A percentile compares a stretch with the other conserved stretches of the same genome.
Evolutionary conservation across 1,140 invertebrate species (phyloP).

Genomic region (Ylistrum balloti): DNA sequence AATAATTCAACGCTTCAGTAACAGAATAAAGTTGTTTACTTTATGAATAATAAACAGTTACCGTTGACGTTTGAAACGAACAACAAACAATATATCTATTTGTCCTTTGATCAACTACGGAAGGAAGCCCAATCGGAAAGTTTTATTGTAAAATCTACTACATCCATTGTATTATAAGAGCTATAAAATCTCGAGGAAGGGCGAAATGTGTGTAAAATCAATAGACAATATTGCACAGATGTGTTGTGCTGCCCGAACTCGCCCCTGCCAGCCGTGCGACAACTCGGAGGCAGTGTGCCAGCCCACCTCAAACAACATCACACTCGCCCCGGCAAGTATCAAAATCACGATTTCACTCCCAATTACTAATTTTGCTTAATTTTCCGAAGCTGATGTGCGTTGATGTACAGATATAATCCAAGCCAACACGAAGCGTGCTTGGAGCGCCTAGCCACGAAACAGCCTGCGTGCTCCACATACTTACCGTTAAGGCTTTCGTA

Average conservation of each 20-base stretch:
- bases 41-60: no score
- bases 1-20: no score
- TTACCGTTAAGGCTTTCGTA: slow-evolving; percentile 2
- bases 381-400: slow-evolving; percentile 21
- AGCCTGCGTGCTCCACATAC: slow-evolving; percentile 11
- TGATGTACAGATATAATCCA: background rate
- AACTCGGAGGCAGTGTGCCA: background rate
- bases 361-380: slow-evolving; percentile 34
- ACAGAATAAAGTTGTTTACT: no score
- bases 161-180: background rate
- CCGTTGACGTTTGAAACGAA: no score
- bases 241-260: background rate
- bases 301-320: background rate
- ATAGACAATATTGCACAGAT: background rate
- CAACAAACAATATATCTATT: no score
- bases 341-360: slow-evolving; percentile 27
- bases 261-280: background rate
- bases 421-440: slow-evolving; percentile 31
- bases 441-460: background rate
- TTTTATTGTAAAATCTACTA: background rate
- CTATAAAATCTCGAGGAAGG: background rate
- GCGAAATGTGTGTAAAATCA: slow-evolving; percentile 28
- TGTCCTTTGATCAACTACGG: no score
- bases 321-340: slow-evolving; percentile 16
- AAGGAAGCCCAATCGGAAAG: background rate